Base-by-base conservation (phyloP, 2,797 vertebrate species). In the Psittacula derbiana region DNA sequence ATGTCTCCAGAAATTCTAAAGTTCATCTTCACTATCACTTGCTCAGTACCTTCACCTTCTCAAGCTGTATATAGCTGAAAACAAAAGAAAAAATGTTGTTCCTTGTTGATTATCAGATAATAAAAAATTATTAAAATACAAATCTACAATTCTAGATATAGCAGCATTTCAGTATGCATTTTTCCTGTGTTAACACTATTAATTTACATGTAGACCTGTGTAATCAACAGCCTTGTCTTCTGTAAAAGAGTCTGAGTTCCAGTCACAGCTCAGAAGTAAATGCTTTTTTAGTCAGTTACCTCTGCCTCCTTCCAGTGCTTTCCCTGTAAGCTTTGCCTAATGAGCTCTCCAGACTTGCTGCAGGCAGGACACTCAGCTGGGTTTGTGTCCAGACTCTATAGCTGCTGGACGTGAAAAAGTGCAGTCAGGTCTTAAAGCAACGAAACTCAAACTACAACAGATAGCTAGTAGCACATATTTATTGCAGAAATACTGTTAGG, bases 251-350 rank as follows among this genome's bases (percentile, higher is more conserved):
- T 8, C 30, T 73, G n/a, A 5, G 3, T 71, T 86, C 52, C 78
- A 81, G 31, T 12, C 55, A 43, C 38, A 93, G 27, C 27, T 10
- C 13, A 36, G 60, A 88, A 86, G 76, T 14, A 64, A 86, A 69
- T 30, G 16, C 6, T 75, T 91, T 84, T 88, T 70, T 64, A 79
- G 23, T 31, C 72, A n/a, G 36, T 73, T 87, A 23, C 23, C 16
- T 38, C 50, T 78, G 30, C 47, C 18, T 76, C 33, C 30, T 84
- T 89, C 65, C 67, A 65, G 2, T 25, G 46, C 17, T 72, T 93
- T 71, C 90, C 19, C 41, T 82, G 67, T 44, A 88, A 74, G 38
- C 41, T 78, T 93, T 94, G 57, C 50, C 60, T 96, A 94, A 96
- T 78, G 76, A 94, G 50, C 36, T 91, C 78, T 90, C 43, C 91